Conservation (phyloP, 30 jellyfish, hydroid and myxozoan species). For the Calvadosia cruxmelitensis region DNA sequence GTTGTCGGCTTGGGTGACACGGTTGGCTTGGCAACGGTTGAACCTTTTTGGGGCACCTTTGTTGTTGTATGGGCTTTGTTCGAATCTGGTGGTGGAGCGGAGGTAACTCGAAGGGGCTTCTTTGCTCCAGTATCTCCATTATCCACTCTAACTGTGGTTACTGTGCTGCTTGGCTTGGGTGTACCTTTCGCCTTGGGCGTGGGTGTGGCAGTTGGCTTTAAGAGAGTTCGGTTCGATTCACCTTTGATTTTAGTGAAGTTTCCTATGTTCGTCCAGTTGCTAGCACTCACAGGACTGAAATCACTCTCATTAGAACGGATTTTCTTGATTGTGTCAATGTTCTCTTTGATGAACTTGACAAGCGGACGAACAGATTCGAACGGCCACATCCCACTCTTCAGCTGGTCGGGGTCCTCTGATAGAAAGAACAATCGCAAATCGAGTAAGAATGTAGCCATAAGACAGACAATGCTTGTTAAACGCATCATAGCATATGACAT, state of each 20-base stretch:
- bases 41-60: neutral
- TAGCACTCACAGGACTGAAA: neutral
- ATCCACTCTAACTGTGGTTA: constrained; percentile 2
- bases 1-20: constrained; percentile 1
- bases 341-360: neutral
- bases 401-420: constrained; percentile 45
- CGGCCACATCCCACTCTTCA: constrained; percentile 67
- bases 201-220: neutral
- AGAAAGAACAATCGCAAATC: neutral
- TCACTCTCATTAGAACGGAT: neutral
- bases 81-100: constrained; percentile 4
- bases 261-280: neutral
- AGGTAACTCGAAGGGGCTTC: neutral
- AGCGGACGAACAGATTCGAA: constrained; percentile 17
- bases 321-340: neutral
- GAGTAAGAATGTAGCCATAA: no score
- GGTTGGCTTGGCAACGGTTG: constrained; percentile 1
- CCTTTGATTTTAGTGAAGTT: neutral
- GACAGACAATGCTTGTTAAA: no score
- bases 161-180: constrained; percentile 22
- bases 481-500: no score
- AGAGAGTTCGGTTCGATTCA: neutral
- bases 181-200: neutral
- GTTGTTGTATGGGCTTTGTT: constrained; percentile 12
- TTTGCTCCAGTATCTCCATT: neutral